Evolutionary conservation across 2,797 vertebrate species (phyloP).

Genomic region (Neosilurus hyrtlii): DNA sequence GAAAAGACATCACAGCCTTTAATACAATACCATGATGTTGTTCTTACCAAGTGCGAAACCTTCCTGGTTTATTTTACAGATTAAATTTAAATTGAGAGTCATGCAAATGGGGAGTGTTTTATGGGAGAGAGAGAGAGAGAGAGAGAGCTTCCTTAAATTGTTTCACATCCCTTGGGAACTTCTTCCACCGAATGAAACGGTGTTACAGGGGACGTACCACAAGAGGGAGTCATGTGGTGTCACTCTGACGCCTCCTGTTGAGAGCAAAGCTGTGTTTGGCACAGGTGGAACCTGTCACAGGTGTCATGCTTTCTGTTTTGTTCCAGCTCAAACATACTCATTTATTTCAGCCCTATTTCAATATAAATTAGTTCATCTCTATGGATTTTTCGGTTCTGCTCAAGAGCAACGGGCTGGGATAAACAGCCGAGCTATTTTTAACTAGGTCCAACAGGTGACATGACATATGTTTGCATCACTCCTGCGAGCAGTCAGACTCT

Average conservation of each 20-base stretch:
- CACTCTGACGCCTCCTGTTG: conserved; percentile 26
- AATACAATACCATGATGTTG: neutral
- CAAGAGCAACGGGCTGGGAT: neutral
- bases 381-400: neutral
- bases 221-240: conserved; percentile 53
- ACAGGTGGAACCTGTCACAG: conserved; percentile 27
- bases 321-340: neutral
- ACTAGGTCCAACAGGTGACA: conserved; percentile 38
- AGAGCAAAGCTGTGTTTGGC: conserved; percentile 19
- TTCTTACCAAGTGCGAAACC: neutral
- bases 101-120: neutral
- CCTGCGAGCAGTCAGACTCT: conserved; percentile 43
- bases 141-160: neutral
- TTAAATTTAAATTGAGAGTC: neutral
- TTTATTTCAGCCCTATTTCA: neutral
- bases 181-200: neutral
- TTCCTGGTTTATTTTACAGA: neutral
- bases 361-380: neutral
- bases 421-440: conserved; percentile 37
- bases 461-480: conserved; percentile 48
- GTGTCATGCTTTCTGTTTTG: conserved; percentile 13
- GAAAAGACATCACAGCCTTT: neutral
- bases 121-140: neutral
- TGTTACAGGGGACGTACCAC: conserved; percentile 44
- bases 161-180: conserved; percentile 12